phyloP scores from a whole-genome alignment of 2,888 invertebrate genomes.

The Adineta ricciae region DNA sequence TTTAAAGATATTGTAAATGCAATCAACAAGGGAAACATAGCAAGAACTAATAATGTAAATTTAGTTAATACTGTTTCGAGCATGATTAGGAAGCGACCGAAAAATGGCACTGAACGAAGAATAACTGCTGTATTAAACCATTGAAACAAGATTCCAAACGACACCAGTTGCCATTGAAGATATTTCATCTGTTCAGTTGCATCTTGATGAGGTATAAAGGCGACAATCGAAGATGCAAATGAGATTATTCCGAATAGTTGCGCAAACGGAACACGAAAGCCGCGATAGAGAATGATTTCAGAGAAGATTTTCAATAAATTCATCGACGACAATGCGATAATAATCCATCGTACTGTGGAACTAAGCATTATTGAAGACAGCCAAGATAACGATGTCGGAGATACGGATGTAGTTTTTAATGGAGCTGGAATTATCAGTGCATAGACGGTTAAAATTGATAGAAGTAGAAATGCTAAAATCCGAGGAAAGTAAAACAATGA shows the following conservation, averaged over 20 bases:
- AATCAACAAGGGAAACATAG: neutral
- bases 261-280: neutral
- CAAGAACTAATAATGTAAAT: neutral
- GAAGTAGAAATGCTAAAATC: neutral
- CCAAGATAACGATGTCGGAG: neutral
- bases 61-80: neutral
- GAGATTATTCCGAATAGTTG: neutral
- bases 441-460: neutral
- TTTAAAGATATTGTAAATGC: neutral
- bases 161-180: neutral
- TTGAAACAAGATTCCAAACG: neutral
- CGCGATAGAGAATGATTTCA: neutral
- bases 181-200: neutral
- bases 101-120: neutral
- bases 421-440: neutral
- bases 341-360: neutral
- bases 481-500: neutral
- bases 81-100: neutral
- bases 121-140: neutral
- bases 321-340: neutral
- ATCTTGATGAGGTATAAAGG: neutral
- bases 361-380: neutral
- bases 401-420: neutral
- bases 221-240: neutral
- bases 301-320: neutral